Conservation (phyloP, 2,888 invertebrate genomes). For the Cheilosia vernalis region DNA sequence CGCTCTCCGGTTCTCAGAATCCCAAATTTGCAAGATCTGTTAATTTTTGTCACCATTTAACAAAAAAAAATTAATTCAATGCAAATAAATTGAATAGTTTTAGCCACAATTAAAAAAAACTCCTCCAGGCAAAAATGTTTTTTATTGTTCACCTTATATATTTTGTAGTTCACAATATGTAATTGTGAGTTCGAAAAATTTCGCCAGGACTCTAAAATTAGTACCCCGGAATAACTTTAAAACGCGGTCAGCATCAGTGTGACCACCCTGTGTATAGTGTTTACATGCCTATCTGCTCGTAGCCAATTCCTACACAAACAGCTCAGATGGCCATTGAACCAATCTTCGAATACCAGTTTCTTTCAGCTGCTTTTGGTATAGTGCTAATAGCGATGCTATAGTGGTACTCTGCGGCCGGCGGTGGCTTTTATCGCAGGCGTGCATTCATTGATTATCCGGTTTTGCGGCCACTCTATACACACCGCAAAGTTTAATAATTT, state of each 20-base stretch:
- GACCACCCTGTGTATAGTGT: not conserved
- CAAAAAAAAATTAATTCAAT: too few species aligned
- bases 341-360: constrained; percentile 62
- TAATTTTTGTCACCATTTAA: too few species aligned
- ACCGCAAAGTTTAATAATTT: constrained; percentile 50
- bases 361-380: constrained; percentile 28
- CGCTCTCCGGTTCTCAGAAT: too few species aligned
- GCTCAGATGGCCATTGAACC: constrained; percentile 68
- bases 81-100: too few species aligned
- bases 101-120: too few species aligned
- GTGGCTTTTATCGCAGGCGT: constrained; percentile 5
- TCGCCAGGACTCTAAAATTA: too few species aligned
- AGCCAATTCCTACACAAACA: constrained; percentile 32
- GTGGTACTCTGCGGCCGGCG: not conserved
- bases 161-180: too few species aligned
- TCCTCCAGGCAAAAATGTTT: too few species aligned
- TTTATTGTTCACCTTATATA: too few species aligned
- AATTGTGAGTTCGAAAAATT: too few species aligned
- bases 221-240: not conserved
- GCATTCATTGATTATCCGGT: constrained; percentile 65
- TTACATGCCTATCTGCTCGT: not conserved
- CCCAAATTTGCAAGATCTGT: too few species aligned
- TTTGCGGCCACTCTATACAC: constrained; percentile 27
- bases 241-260: not conserved
- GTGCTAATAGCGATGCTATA: constrained; percentile 20